These are phyloP conservation scores for Semicossyphus pulcher DNA, from an alignment of 2,113 vertebrate species.

Conservation along the genomic window DNA sequence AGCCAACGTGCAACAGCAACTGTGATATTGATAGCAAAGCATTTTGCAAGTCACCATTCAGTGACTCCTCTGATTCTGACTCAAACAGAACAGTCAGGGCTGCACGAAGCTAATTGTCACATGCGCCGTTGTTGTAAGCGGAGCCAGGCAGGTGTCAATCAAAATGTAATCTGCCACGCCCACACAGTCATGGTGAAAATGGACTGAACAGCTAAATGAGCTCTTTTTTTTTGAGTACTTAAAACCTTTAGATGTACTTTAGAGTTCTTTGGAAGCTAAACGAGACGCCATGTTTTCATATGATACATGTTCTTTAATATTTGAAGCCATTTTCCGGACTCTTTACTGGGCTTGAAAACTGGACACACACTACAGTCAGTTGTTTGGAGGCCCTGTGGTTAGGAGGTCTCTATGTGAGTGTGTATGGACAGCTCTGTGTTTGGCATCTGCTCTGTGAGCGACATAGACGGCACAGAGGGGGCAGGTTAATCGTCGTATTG, in stretches of 20 bases:
- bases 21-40: no score
- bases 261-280: no score
- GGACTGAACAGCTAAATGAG: no score
- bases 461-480: constrained; percentile 57
- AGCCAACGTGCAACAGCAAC: no score
- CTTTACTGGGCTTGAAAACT: no score
- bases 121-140: background rate
- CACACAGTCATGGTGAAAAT: background rate
- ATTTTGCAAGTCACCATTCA: no score
- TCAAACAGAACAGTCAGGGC: no score
- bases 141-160: background rate
- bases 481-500: constrained; percentile 63
- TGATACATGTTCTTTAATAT: no score
- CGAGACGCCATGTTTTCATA: no score
- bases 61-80: background rate
- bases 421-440: constrained; percentile 42
- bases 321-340: no score
- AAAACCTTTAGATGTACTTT: no score
- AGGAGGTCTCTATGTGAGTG: constrained; percentile 54
- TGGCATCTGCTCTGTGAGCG: constrained; percentile 50
- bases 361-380: background rate
- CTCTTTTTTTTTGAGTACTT: no score
- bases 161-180: background rate
- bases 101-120: background rate
- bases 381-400: constrained; percentile 20